Evolutionary conservation across 92 coral and sea anemone genomes (phyloP).

Genomic region (Ricordea florida): DNA sequence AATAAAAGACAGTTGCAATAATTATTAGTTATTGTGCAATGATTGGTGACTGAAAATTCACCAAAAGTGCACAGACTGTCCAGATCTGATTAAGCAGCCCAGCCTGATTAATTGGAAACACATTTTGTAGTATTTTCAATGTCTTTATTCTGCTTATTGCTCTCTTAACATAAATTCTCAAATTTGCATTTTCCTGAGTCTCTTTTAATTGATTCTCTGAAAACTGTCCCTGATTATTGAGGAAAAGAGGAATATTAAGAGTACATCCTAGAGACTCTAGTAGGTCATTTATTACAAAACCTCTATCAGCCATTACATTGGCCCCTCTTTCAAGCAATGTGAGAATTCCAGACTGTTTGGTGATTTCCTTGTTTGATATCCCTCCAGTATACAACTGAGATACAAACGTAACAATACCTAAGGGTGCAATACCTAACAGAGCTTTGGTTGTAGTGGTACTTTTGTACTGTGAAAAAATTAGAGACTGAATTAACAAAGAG

Average conservation of each 20-base stretch:
- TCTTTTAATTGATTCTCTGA: background rate
- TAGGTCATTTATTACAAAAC: constrained; percentile 12
- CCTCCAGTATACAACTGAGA: constrained; percentile 29
- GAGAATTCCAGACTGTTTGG: constrained; percentile 28
- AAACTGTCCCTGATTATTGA: constrained; percentile 16
- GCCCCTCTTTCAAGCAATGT: constrained; percentile 5
- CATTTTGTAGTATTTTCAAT: constrained; percentile 13
- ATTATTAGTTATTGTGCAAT: constrained; percentile 14
- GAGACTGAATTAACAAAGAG: constrained; percentile 14
- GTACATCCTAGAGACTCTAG: constrained; percentile 1
- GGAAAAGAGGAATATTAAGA: constrained; percentile 21
- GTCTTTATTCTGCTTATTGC: constrained; percentile 18
- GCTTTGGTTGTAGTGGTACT: constrained; percentile 36
- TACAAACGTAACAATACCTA: constrained; percentile 26
- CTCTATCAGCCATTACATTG: constrained; percentile 39
- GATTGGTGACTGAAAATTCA: constrained; percentile 34
- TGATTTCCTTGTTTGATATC: constrained; percentile 29
- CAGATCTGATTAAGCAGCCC: constrained; percentile 25
- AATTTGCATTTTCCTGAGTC: constrained; percentile 13
- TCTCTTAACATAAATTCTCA: constrained; percentile 35
- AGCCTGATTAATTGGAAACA: constrained; percentile 4
- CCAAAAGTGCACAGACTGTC: constrained; percentile 25
- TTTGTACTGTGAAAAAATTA: constrained; percentile 5
- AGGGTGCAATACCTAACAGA: constrained; percentile 24
- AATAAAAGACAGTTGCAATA: too few relatives aligned